Conservation (phyloP, 2,797 vertebrate genomes). For the Phalanger gymnotis region DNA sequence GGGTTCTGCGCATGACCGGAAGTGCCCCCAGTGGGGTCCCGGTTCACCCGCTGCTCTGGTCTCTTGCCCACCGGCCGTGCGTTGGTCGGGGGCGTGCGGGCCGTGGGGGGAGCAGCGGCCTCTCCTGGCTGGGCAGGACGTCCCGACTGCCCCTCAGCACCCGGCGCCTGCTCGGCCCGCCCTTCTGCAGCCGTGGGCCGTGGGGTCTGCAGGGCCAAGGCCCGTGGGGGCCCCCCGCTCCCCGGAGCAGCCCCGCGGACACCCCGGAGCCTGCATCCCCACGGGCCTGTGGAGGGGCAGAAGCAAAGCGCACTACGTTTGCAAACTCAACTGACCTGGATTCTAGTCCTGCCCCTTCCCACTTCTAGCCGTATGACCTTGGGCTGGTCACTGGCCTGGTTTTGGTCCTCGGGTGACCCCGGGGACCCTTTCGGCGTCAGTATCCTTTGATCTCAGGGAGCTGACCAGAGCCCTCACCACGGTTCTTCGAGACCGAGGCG, state of each 20-base stretch:
- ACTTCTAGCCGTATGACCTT: not conserved
- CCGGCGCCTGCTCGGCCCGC: not conserved
- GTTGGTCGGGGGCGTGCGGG: too few relatives aligned
- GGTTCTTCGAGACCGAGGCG: not conserved
- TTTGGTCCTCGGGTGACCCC: not conserved
- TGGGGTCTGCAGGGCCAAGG: not conserved
- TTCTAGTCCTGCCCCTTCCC: not conserved
- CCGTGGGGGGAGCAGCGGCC: not conserved
- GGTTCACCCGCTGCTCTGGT: not conserved
- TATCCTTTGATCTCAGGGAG: not conserved
- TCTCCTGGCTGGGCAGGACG: not conserved
- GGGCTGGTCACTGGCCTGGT: not conserved
- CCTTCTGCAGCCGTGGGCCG: not conserved
- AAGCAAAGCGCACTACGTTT: not conserved
- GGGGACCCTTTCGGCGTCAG: not conserved
- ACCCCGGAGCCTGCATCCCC: not conserved
- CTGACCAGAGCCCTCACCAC: not conserved
- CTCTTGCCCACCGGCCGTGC: fast-evolving
- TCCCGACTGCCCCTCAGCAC: not conserved
- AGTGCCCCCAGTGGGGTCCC: not conserved
- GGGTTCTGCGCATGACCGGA: not conserved
- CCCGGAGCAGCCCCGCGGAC: not conserved
- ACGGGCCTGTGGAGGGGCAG: not conserved
- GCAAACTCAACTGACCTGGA: not conserved
- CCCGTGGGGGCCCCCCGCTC: not conserved